Base-by-base conservation (phyloP, 2,888 invertebrate genomes). In the Tyria jacobaeae region DNA sequence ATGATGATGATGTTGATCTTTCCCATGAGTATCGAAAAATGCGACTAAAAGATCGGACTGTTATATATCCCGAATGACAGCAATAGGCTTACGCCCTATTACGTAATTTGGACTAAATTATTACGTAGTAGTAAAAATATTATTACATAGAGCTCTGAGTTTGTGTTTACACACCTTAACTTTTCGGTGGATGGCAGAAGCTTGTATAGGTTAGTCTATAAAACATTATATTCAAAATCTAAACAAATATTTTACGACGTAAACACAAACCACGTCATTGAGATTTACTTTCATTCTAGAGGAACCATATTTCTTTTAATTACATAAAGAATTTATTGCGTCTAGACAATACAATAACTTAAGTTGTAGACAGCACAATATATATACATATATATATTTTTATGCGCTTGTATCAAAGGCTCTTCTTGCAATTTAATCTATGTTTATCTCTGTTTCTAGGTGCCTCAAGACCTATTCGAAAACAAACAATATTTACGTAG, bases 401-500 rank as follows among this genome's bases (percentile, higher is more conserved):
- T n/a, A 9, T 35, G n/a, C 35, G 9, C 24, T 24, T 14, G n/a
- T 49, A 35, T 25, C 1, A 17, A 44, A 54, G 41, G 37, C 49
- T 7, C 51, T 67, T 68, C 67, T 39, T 69, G 60, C 25, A 51
- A 62, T 60, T n/a, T 49, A 57, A 35, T 10, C 25, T 44, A 15
- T 50, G 47, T 62, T 60, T 14, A 53, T 67, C 66, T n/a, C 39
- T 27, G 53, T 54, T 60, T 66, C 60, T 49, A 71, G 64, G 62
- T 66, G 65, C 83, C 83, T 84, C 80, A 83, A 86, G 87, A 87
- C 86, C 85, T 75, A 79, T 80, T 84, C 80, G 81, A 89, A 89
- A 90, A 86, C 83, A 81, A n/a, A 78, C 82, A 84, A 88, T 89
- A 87, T 90, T 90, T 88, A 86, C 81, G 78, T 77, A 78, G 87